Evolutionary conservation across 2,113 vertebrate species (phyloP), one percentile per base, ranked within the genome.

Genomic region (Hippocampus guttulatus): DNA sequence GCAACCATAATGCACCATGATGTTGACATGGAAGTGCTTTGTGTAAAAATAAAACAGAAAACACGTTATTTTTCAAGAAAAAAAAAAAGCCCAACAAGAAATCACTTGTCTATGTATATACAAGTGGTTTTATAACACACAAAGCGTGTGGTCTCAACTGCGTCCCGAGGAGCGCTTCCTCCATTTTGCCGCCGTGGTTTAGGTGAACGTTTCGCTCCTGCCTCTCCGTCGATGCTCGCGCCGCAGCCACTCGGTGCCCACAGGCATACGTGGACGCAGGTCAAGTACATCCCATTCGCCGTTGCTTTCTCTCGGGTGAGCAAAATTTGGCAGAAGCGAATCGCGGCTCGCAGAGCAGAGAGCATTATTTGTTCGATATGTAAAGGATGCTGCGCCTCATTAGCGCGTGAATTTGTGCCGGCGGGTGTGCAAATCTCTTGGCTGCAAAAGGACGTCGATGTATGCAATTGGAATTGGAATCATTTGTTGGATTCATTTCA

Each of bases 271-370:
- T 81, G 71, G 68, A 80, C 84, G 82, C 78, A 80, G 84, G 78
- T 86, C 84, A 85, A 89, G 82, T 38, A 55, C 69, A 76, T 79
- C 86, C 78, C 75, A 80, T 81, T 85, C 83, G 66, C 68, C 52
- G 75, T 79, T 47, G 60, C 83, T 74, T 75, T 74, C 79, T 84
- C 74, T 75, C n/a, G 71, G 85, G 76, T 73, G 85, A 88, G 33
- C 67, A 81, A 78, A 75, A 77, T 83, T 75, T 84, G 78, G 80
- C 83, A 84, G 74, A 81, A 83, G 68, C 45, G n/a, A 38, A 54
- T 67, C 73, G 5, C 63, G 14, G 84, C 79, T 77, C 21, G 67
- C 80, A 86, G 84, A 75, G 43, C 74, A 76, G 64, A 80, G 68
- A 77, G 77, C 67, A 74, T 84, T 75, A 81, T 89, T 87, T 83